phyloP scores from a whole-genome alignment of 2,888 invertebrate genomes.

The Seira ritae region DNA sequence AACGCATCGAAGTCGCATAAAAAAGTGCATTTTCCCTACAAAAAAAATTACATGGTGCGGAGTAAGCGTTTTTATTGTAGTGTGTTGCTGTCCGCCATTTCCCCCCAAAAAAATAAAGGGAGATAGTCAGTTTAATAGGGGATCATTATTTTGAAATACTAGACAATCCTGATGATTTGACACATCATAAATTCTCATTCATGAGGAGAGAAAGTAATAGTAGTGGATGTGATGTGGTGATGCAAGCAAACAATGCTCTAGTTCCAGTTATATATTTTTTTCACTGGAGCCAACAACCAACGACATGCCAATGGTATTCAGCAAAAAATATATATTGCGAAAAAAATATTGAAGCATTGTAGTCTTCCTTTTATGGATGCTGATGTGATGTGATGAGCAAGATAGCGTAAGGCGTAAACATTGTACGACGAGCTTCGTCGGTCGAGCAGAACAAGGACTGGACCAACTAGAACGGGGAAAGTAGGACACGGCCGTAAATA shows the following conservation, averaged over 20 bases:
- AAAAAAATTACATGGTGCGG: not conserved
- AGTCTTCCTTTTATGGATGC: not conserved
- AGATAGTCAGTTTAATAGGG: slow-evolving; percentile 39
- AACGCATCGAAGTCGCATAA: too few species aligned
- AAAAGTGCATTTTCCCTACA: not conserved
- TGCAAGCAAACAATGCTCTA: not conserved
- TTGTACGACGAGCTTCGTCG: too few species aligned
- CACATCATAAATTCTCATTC: slow-evolving; percentile 58
- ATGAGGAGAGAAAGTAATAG: not conserved
- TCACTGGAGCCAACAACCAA: not conserved
- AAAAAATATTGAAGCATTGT: not conserved
- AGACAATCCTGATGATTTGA: slow-evolving; percentile 50
- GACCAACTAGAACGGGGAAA: too few species aligned
- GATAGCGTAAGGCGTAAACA: too few species aligned
- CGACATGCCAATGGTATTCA: too few species aligned
- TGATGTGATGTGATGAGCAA: too few species aligned
- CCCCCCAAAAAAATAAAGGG: not conserved
- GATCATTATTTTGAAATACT: slow-evolving; percentile 62
- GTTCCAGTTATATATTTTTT: too few species aligned
- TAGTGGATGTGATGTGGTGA: not conserved
- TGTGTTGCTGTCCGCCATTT: not conserved
- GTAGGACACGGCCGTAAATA: too few species aligned
- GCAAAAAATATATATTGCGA: too few species aligned
- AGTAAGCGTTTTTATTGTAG: not conserved
- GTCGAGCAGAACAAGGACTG: too few species aligned